Base-by-base conservation (phyloP, 30 jellyfish, hydroid and myxozoan genomes). In the Chrysaora quinquecirrha region DNA sequence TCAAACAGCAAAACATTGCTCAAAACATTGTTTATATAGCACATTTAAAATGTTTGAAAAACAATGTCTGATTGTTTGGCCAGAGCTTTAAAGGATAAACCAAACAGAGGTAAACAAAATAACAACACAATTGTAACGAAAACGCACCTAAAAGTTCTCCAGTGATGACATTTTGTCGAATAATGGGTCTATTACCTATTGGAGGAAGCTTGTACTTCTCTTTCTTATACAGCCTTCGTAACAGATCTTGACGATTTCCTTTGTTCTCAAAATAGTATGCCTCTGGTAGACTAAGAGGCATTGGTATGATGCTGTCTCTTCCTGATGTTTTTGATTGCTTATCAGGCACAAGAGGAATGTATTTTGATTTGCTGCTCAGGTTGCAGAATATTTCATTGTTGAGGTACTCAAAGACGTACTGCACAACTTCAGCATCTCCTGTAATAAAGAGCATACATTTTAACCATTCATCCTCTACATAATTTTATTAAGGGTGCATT, bases 131-230 rank as follows among this genome's bases (percentile, higher is more conserved):
- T n/a, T n/a, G n/a, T n/a, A n/a, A n/a, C n/a, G n/a, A 38, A 52
- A 3, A 52, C 68, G 19, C 19, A 52, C 68, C 68, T 19, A 52
- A 19, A 4, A 52, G 25, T 52, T 52, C 68, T 52, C 68, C 68
- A 20, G 68, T 52, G 2, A 52, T 52, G 68, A 52, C 24, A 52
- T 20, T 10, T 19, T 52, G 68, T 20, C 25, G 12, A 10, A 52
- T 9, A 20, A 52, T 25, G 6, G 68, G 68, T 25, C 68, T 9
- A 52, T 52, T 52, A 16, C 68, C 68, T 4, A 52, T 19, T 10
- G 68, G 68, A 10, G 68, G 68, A 16, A 52, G 24, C 29, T 52
- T 52, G 19, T 3, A 52, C 25, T 52, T 52, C 29, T 52, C 68
- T 19, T 19, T 20, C 68, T 52, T 52, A 3, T 4, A 52, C 3